phyloP scores from a whole-genome alignment of 1,140 invertebrate genomes.

The Atta texana region DNA sequence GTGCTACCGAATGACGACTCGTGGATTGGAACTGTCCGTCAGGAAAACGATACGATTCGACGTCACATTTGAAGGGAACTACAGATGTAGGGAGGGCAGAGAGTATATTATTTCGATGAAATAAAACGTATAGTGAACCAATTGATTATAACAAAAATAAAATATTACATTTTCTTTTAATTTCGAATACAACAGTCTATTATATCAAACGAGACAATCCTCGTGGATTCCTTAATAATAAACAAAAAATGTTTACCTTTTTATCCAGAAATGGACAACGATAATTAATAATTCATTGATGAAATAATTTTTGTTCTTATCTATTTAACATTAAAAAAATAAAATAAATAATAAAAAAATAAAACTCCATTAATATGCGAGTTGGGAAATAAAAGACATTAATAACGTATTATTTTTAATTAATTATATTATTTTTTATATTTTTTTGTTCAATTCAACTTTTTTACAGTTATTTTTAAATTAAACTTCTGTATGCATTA shows the following conservation, averaged over 20 bases:
- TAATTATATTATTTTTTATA: neutral
- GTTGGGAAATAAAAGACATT: neutral
- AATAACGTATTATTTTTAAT: neutral
- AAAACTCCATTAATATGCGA: neutral
- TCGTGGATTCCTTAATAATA: neutral
- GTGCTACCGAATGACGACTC: slow-evolving; percentile 54
- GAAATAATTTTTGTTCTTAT: neutral
- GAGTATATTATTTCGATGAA: slow-evolving; percentile 49
- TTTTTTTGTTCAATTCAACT: neutral
- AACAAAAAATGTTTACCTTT: neutral
- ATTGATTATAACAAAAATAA: slow-evolving; percentile 29
- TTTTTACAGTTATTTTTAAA: neutral
- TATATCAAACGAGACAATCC: neutral
- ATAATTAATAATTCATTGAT: neutral
- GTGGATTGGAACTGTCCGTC: slow-evolving; percentile 54
- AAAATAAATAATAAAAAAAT: neutral
- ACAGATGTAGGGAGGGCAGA: neutral
- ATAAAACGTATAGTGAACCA: neutral
- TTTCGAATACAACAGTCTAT: neutral
- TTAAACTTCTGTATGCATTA: neutral
- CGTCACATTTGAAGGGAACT: slow-evolving; percentile 40
- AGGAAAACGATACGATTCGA: slow-evolving; percentile 57
- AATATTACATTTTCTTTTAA: neutral
- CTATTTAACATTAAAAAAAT: neutral
- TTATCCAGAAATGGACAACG: neutral